phyloP scores from a whole-genome alignment of 2,113 vertebrate species.

The Zeus faber region DNA sequence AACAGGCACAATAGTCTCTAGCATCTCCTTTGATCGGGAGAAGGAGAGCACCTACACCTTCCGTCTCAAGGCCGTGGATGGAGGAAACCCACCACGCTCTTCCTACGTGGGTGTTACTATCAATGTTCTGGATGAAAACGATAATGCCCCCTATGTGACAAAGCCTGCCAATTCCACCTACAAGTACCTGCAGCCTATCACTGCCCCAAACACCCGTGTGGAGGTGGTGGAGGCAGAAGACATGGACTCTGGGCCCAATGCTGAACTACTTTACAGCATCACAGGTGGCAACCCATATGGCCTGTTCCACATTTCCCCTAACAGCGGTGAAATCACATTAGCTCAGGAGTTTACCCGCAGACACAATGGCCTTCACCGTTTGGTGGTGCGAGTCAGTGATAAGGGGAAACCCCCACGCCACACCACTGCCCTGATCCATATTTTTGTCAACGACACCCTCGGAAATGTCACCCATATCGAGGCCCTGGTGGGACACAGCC shows the following conservation, averaged over 20 bases:
- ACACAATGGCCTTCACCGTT: conserved; percentile 90
- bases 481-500: conserved; percentile 89
- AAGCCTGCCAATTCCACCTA: conserved; percentile 92
- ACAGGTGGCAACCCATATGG: conserved; percentile 90
- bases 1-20: conserved; percentile 92
- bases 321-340: conserved; percentile 86
- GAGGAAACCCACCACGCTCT: conserved; percentile 88
- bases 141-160: conserved; percentile 93
- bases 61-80: conserved; percentile 89
- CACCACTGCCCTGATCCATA: conserved; percentile 89
- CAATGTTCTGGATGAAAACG: conserved; percentile 95
- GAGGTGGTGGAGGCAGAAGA: conserved; percentile 92
- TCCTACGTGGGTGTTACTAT: conserved; percentile 95
- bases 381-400: conserved; percentile 91
- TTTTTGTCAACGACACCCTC: conserved; percentile 92
- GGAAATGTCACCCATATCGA: conserved; percentile 89
- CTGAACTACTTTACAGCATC: conserved; percentile 87
- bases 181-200: conserved; percentile 83
- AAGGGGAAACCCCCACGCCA: conserved; percentile 88
- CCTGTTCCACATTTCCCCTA: conserved; percentile 89
- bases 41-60: conserved; percentile 97
- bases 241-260: conserved; percentile 87
- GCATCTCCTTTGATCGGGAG: conserved; percentile 94
- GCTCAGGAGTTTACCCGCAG: conserved; percentile 89
- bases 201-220: conserved; percentile 81